These are phyloP conservation scores for Sebastes schlegelii DNA, from an alignment of 2,113 vertebrate genomes.

Conservation along the genomic window DNA sequence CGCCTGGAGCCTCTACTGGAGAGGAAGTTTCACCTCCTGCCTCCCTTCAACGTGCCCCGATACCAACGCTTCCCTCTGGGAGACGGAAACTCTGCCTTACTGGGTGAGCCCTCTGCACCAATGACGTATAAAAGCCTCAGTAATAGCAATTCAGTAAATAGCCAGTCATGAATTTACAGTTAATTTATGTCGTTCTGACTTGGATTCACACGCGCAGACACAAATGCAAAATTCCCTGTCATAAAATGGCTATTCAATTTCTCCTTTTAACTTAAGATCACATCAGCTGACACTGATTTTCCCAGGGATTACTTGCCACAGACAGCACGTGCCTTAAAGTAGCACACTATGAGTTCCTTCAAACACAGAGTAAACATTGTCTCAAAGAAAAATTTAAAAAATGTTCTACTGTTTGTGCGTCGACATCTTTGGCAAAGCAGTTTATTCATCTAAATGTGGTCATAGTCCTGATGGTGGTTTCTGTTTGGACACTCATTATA, in stretches of 20 bases:
- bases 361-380: conserved; percentile 27
- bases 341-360: conserved; percentile 4
- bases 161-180: not conserved
- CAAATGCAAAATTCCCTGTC: conserved; percentile 23
- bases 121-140: conserved; percentile 1
- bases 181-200: not conserved
- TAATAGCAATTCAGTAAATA: not conserved
- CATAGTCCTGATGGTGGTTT: conserved; percentile 57
- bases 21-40: conserved; percentile 91
- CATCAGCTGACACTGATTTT: conserved; percentile 36
- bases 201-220: conserved; percentile 35
- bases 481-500: conserved; percentile 52
- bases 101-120: conserved; percentile 83
- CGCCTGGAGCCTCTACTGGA: conserved; percentile 93
- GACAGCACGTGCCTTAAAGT: conserved; percentile 15
- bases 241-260: conserved; percentile 19
- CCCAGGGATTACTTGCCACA: conserved; percentile 34
- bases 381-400: conserved; percentile 51
- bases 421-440: conserved; percentile 56
- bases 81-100: conserved; percentile 89
- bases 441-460: conserved; percentile 67
- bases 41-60: conserved; percentile 90
- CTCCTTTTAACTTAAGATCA: conserved; percentile 21
- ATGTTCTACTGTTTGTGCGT: conserved; percentile 65
- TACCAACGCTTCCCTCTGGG: conserved; percentile 95